Conservation (phyloP, 2,113 vertebrate genomes). For the Hiodon tergisus region DNA sequence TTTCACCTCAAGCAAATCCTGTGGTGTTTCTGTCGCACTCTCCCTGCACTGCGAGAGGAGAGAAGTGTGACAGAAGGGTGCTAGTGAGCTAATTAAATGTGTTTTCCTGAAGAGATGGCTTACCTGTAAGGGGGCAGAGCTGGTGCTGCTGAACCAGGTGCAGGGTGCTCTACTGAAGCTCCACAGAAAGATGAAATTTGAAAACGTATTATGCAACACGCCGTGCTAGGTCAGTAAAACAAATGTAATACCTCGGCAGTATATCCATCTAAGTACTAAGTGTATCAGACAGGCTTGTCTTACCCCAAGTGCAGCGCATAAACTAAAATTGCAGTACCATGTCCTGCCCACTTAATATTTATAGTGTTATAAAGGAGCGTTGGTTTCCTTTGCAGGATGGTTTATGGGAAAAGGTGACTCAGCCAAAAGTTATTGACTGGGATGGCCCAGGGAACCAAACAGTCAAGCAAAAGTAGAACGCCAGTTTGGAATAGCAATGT, state of each 20-base stretch:
- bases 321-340: background rate
- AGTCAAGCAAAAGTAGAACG: background rate
- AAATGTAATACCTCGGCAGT: background rate
- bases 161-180: background rate
- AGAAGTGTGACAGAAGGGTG: background rate
- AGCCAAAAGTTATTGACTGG: background rate
- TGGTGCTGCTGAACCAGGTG: background rate
- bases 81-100: background rate
- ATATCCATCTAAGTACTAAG: slow-evolving; percentile 3
- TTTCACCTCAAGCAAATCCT: background rate
- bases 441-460: background rate
- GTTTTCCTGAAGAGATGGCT: background rate
- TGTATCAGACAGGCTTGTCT: background rate
- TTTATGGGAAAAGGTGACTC: background rate
- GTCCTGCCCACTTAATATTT: background rate
- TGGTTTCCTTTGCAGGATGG: background rate
- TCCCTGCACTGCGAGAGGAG: background rate
- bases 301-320: background rate
- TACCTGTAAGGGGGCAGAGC: background rate
- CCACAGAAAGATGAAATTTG: slow-evolving; percentile 10
- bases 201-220: background rate
- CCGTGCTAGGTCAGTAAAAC: background rate
- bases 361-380: background rate
- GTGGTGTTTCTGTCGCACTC: background rate
- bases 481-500: background rate